Evolutionary conservation across 1,140 invertebrate species (phyloP).

Genomic region (Caenorhabditis latens): DNA sequence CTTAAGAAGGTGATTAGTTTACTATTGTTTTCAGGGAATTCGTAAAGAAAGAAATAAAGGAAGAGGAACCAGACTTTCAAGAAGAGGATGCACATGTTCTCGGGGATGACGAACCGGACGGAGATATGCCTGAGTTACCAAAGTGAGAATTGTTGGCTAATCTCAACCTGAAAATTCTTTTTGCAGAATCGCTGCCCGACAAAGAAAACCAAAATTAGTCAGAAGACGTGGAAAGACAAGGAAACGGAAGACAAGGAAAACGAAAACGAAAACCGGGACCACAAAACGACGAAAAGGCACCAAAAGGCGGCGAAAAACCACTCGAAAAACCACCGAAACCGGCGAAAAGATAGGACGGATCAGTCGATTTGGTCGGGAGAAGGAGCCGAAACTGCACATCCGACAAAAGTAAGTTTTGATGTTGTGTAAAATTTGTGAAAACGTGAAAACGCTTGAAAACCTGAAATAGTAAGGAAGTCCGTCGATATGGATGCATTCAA

Average conservation of each 20-base stretch:
- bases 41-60: not conserved
- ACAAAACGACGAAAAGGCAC: not conserved
- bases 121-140: not conserved
- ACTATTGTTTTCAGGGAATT: not conserved
- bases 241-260: not conserved
- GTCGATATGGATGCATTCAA: no score
- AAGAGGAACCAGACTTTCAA: not conserved
- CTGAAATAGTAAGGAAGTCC: no score
- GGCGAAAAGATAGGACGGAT: no score
- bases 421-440: not conserved
- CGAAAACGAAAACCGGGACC: not conserved
- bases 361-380: not conserved
- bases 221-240: not conserved
- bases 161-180: not conserved
- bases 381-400: not conserved
- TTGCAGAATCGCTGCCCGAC: not conserved
- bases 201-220: not conserved
- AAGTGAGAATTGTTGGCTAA: not conserved
- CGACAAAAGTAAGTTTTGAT: slow-evolving; percentile 15
- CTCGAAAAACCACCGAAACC: no score
- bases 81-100: slow-evolving; percentile 12
- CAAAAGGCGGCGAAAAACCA: no score
- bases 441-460: no score
- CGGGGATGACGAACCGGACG: not conserved
- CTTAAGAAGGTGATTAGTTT: not conserved